Base-by-base conservation (phyloP, 2,113 vertebrate species). In the Catagonus wagneri region DNA sequence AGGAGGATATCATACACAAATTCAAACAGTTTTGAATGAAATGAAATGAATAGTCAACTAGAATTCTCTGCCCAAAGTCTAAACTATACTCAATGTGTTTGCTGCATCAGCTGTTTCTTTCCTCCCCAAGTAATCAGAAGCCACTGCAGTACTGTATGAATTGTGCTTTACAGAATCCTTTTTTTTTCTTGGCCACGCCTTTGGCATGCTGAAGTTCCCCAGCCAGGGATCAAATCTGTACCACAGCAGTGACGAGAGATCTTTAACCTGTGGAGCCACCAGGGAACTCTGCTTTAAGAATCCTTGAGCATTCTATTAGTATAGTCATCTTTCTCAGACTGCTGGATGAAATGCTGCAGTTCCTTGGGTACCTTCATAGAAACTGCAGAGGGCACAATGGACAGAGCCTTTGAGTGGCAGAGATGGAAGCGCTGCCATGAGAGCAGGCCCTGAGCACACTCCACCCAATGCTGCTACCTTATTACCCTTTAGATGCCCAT, bases 401-500 rank as follows among this genome's bases (percentile, higher is more conserved):
- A n/a, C 29, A 13, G 17, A 19, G 56, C 3, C 5, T 22, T 15
- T 13, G 1, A 8, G 65, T 80, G 12, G 29, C 16, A 3, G 20
- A 68, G 15, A 23, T 3, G 3, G 17, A 36, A 25, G 4, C 15
- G 9, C 6, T 19, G 25, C 4, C 9, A 15, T 7, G 23, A 4
- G 3, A n/a, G 19, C 2, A 22, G 7, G 12, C 22, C 3, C 14
- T 22, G 2, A 75, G 7, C 23, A 68, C 32, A 8, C 17, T 56
- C 23, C 32, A 1, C 15, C 60, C 32, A 27, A 4, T 44, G 52
- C 6, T n/a, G 14, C 25, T 23, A 27, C 13, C 11, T 27, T 13
- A 1, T 1, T 44, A 60, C 7, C 15, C 22, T 12, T 13, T 2
- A 56, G 9, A 11, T 27, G 25, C 1, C 10, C 29, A 39, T 0